Percentiles rank a stretch among this genome's conserved stretches.
Evolutionary conservation across 2,797 vertebrate genomes (phyloP).

Genomic region (Myripristis murdjan): DNA sequence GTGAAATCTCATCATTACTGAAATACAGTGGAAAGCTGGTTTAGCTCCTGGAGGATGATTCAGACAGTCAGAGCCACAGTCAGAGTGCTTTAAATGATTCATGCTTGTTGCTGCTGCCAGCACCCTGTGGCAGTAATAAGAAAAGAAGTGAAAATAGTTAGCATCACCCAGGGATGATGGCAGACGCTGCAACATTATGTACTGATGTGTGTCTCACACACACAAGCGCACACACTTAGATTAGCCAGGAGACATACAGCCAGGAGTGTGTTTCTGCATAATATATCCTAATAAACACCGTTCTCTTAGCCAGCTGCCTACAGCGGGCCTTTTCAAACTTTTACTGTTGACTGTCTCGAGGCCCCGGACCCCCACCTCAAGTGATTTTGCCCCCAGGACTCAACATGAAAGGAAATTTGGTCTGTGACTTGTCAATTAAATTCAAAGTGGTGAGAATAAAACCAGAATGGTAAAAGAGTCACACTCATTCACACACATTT

Average conservation of each 20-base stretch:
- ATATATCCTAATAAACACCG: background rate
- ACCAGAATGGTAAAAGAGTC: no score
- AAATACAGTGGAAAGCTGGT: background rate
- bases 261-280: background rate
- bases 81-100: constrained; percentile 12
- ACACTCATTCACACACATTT: no score
- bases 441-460: no score
- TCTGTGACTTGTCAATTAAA: no score
- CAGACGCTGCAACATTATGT: background rate
- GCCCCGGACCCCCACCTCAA: no score
- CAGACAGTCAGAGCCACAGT: constrained; percentile 1
- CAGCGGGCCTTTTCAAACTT: no score
- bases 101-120: constrained; percentile 9
- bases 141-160: background rate
- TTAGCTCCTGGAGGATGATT: constrained; percentile 13
- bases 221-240: constrained; percentile 6
- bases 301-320: background rate
- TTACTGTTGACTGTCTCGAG: no score
- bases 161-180: background rate
- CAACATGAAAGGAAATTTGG: no score
- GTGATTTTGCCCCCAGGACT: no score
- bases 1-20: constrained; percentile 12
- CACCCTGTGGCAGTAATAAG: no score
- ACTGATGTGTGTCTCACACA: background rate
- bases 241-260: no score